A percentile compares a stretch with the other conserved stretches of the same genome.
Conservation (phyloP, 2,797 vertebrate genomes). For the Eulemur coronatus region DNA sequence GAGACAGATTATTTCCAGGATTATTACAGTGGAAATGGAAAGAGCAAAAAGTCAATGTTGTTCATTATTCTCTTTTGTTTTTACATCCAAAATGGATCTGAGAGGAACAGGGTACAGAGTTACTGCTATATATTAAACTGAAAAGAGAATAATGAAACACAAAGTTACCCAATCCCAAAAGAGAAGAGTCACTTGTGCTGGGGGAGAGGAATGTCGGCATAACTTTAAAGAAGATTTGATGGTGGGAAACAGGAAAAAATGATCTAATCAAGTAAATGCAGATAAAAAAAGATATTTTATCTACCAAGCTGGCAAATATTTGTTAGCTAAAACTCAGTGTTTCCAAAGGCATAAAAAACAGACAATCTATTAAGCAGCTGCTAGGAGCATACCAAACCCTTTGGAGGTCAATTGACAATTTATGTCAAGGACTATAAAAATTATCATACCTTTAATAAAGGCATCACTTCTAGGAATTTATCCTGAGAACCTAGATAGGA, state of each 20-base stretch:
- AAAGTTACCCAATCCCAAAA: background rate
- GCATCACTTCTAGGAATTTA: background rate
- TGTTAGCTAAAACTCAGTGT: background rate
- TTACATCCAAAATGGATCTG: background rate
- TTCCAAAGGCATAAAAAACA: background rate
- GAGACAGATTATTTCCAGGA: slow-evolving; percentile 7
- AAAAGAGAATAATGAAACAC: background rate
- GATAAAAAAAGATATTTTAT: background rate
- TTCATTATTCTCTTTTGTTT: background rate
- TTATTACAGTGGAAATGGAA: background rate
- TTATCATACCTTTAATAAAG: background rate
- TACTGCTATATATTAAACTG: background rate
- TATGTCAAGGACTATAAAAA: background rate
- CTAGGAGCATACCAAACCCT: background rate
- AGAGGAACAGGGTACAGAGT: background rate
- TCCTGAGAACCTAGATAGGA: background rate
- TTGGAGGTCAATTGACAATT: background rate
- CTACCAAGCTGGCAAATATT: background rate
- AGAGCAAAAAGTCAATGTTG: background rate
- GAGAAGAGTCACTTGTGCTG: background rate
- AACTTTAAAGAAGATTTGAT: background rate
- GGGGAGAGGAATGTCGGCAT: background rate
- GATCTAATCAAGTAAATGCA: background rate
- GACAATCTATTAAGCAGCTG: background rate
- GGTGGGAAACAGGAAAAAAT: background rate